Evolutionary conservation across 1,140 invertebrate genomes (phyloP).

Genomic region (Psix sp.): DNA sequence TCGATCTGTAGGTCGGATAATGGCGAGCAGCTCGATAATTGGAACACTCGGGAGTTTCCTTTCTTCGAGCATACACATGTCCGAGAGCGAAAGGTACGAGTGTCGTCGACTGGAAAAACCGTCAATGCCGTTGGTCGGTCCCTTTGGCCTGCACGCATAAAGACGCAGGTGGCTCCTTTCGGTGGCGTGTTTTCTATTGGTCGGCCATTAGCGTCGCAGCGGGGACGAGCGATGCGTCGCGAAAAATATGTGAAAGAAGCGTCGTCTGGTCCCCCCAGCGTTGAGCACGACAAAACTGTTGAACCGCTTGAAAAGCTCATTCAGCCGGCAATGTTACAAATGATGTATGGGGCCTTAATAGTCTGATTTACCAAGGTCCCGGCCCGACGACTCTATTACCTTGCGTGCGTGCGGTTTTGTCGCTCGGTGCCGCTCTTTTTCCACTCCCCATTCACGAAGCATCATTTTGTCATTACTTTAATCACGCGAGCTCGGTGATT

Average conservation of each 20-base stretch:
- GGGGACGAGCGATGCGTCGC: constrained; percentile 30
- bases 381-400: constrained; percentile 52
- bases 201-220: constrained; percentile 53
- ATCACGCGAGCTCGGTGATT: constrained; percentile 19
- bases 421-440: constrained; percentile 9
- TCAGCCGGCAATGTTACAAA: constrained; percentile 41
- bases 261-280: constrained; percentile 15
- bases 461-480: constrained; percentile 48
- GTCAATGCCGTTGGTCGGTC: constrained; percentile 34
- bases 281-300: constrained; percentile 34
- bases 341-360: constrained; percentile 57
- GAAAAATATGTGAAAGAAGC: constrained; percentile 42
- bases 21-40: constrained; percentile 8
- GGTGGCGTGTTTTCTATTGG: constrained; percentile 40
- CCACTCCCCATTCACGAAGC: constrained; percentile 16
- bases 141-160: constrained; percentile 25
- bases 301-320: constrained; percentile 38
- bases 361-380: constrained; percentile 48
- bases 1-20: constrained; percentile 27
- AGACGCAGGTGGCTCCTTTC: constrained; percentile 56
- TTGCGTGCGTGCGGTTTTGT: constrained; percentile 40
- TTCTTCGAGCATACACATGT: constrained; percentile 4
- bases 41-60: constrained; percentile 24
- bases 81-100: constrained; percentile 13
- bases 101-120: constrained; percentile 50